Evolutionary conservation across 2,888 invertebrate species (phyloP).

Genomic region (Myathropa florea): DNA sequence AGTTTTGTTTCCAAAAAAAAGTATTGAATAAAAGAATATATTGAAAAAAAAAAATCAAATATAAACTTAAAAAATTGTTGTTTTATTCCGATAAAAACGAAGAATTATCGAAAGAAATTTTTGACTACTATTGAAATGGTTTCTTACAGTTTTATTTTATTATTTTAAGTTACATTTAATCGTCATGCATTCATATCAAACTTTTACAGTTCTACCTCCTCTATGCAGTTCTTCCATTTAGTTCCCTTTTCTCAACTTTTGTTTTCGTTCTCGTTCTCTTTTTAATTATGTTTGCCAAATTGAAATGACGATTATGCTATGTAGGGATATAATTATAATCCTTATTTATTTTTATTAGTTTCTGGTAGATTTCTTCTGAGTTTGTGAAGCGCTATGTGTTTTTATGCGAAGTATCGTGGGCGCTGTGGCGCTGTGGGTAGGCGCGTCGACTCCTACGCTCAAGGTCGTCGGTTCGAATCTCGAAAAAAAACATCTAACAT

Average conservation of each 20-base stretch:
- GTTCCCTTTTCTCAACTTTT: neutral
- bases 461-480: too few relatives aligned
- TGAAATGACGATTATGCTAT: neutral
- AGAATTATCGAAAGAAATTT: neutral
- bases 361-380: too few relatives aligned
- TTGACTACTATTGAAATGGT: slow-evolving; percentile 62
- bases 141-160: slow-evolving; percentile 66
- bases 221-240: neutral
- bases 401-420: too few relatives aligned
- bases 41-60: slow-evolving; percentile 39
- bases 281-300: neutral
- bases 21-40: slow-evolving; percentile 42
- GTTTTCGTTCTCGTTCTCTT: neutral
- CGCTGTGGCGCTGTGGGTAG: too few relatives aligned
- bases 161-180: slow-evolving; percentile 46
- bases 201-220: neutral
- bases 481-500: too few relatives aligned
- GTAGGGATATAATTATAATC: too few relatives aligned
- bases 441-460: too few relatives aligned
- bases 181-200: neutral
- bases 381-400: too few relatives aligned
- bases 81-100: slow-evolving; percentile 45
- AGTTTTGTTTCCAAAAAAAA: slow-evolving; percentile 53
- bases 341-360: too few relatives aligned
- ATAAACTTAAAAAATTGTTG: slow-evolving; percentile 43